These are phyloP conservation scores for Pegoplata infirma DNA, from an alignment of 2,888 invertebrate species.

Conservation along the genomic window DNA sequence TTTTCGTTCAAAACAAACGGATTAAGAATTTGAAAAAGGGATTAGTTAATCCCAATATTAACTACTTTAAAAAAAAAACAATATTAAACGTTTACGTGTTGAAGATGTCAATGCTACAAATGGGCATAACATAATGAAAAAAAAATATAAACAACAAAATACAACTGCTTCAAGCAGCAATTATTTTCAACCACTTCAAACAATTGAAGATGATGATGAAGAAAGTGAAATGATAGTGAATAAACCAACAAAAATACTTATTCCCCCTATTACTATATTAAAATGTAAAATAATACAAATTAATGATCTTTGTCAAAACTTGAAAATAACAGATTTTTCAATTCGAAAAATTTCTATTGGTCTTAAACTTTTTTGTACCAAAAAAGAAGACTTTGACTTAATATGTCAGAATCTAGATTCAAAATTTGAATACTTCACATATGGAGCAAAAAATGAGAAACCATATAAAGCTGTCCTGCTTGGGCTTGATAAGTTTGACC, in stretches of 20 bases:
- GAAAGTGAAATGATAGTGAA: background rate
- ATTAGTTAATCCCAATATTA: background rate
- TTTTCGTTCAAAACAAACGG: too few relatives aligned
- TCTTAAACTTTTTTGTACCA: background rate
- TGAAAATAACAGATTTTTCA: background rate
- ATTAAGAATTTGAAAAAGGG: too few relatives aligned
- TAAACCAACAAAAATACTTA: background rate
- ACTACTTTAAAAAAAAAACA: too few relatives aligned
- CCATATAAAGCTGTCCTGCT: too few relatives aligned
- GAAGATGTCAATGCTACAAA: background rate
- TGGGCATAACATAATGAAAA: background rate
- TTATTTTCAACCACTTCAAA: too few relatives aligned
- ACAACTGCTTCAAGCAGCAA: too few relatives aligned
- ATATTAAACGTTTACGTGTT: too few relatives aligned
- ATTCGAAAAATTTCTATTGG: constrained; percentile 8
- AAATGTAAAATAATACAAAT: background rate
- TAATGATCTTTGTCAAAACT: background rate
- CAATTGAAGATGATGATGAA: background rate
- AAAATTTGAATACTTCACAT: background rate
- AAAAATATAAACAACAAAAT: too few relatives aligned
- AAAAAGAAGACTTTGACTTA: background rate
- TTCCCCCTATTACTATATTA: background rate
- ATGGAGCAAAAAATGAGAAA: background rate
- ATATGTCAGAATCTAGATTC: background rate
- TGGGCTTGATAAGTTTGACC: too few relatives aligned